A percentile compares a stretch with the other conserved stretches of the same genome.
Evolutionary conservation across 2,797 vertebrate species (phyloP).

Genomic region (Chelonia mydas): DNA sequence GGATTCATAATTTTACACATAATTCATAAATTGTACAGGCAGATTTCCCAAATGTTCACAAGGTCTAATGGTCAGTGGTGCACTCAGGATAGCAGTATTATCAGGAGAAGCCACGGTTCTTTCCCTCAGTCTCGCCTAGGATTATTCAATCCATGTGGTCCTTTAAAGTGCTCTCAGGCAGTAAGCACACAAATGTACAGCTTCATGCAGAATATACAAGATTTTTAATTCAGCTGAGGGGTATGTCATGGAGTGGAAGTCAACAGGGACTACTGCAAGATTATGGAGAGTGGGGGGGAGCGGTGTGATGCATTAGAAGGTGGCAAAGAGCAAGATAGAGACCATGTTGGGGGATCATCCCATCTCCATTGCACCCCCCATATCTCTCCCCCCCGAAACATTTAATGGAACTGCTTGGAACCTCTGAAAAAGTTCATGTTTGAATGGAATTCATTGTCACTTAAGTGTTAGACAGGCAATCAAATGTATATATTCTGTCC

Average conservation of each 20-base stretch:
- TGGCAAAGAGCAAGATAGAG: background rate
- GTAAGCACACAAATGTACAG: background rate
- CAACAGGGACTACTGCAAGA: background rate
- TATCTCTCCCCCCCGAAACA: background rate
- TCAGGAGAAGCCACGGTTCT: background rate
- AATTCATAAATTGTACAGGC: too few relatives aligned
- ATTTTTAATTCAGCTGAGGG: background rate
- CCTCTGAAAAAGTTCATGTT: background rate
- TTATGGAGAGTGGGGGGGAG: background rate
- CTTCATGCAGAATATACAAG: background rate
- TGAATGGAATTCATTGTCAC: background rate
- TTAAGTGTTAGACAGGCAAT: background rate
- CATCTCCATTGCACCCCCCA: background rate
- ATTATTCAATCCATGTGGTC: background rate
- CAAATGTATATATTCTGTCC: background rate
- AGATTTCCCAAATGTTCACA: too few relatives aligned
- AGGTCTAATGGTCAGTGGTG: too few relatives aligned
- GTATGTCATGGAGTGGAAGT: background rate
- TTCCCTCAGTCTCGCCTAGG: background rate
- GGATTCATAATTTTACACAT: too few relatives aligned
- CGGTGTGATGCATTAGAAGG: background rate
- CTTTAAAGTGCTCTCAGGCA: background rate
- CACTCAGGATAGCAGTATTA: background rate
- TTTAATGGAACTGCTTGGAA: background rate
- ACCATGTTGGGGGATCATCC: background rate